Conservation (phyloP, 2,113 vertebrate genomes). For the Ramphastos sulfuratus region DNA sequence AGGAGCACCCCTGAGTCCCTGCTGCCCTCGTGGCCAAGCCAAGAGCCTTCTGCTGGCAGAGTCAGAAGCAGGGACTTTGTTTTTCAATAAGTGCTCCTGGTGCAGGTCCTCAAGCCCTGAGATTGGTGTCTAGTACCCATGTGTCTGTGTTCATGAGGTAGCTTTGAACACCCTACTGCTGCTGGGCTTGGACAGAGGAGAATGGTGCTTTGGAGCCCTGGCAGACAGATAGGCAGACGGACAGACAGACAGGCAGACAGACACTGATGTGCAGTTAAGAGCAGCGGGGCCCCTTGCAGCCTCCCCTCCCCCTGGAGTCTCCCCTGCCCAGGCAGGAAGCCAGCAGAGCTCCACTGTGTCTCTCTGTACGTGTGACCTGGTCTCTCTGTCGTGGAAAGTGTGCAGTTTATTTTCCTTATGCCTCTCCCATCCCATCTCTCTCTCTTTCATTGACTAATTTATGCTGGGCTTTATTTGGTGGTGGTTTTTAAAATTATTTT, state of each 20-base stretch:
- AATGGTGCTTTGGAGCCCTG: not conserved
- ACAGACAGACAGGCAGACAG: not conserved
- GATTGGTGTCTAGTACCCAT: constrained; percentile 26
- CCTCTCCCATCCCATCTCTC: constrained; percentile 45
- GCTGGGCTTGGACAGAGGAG: too few species aligned
- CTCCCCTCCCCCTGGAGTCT: not conserved
- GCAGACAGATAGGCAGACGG: not conserved
- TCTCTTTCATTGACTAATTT: constrained; percentile 65
- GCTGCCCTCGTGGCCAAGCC: constrained; percentile 25
- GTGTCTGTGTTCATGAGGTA: constrained; percentile 53
- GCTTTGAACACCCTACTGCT: constrained; percentile 27
- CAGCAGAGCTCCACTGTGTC: not conserved
- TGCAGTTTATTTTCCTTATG: constrained; percentile 48
- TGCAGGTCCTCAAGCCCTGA: constrained; percentile 42
- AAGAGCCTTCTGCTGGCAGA: not conserved
- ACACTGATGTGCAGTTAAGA: not conserved
- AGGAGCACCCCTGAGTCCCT: not conserved
- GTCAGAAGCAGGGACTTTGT: constrained; percentile 53
- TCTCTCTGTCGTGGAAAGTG: constrained; percentile 25
- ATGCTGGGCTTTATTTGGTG: constrained; percentile 47
- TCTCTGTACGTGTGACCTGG: not conserved
- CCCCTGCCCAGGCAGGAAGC: rapidly evolving
- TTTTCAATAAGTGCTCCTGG: constrained; percentile 11
- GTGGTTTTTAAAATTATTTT: not conserved
- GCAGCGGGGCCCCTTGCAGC: not conserved